Evolutionary conservation across 2,888 invertebrate species (phyloP), one percentile per base, ranked within the genome.

Genomic region (Petrolisthes cinctipes): DNA sequence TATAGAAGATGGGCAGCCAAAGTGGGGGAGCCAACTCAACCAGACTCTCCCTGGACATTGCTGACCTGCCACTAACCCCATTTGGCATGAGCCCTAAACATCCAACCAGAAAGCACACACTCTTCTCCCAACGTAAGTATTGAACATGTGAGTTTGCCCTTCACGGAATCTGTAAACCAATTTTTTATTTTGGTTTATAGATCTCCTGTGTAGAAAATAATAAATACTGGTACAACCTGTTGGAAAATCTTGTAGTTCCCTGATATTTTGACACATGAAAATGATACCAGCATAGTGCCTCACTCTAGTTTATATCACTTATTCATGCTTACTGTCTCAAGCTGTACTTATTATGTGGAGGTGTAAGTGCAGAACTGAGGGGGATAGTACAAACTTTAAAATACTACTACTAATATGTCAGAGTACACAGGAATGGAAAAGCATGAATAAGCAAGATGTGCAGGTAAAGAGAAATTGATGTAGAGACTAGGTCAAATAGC

Each of bases 51-150:
- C 66, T 90, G n/a, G 90, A 84, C 73, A 71, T 89, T 79, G 89
- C 85, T 20, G 85, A 89, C 61, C 82, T 90, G 14, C 90, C 90
- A 14, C 85, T 90, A 14, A 90, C 87, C 51, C 90, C 90, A 9
- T 86, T 90, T 87, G 90, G 90, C 17, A 90, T 90, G 90, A 89
- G 75, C 20, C 79, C 54, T 23, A 51, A 54, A 17, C 68, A 54
- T 4, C 75, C 86, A 23, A 9, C 83, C 66, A 82, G 57, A 73
- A 86, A 82, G 78, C 57, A 17, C 9, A 81, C 20, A 23, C 53
- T 51, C 54, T n/a, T 23, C 20, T 57, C 75, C 14, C 66, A 81
- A 56, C 37, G 82, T 75, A 51, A 54, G 86, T 85, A 20, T 20
- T 51, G 68, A 11, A 73, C 14, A 9, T 37, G 9, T n/a, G 51